Evolutionary conservation across 2,888 invertebrate species (phyloP), one percentile per base, ranked within the genome.

Genomic region (Leucophenga montana): DNA sequence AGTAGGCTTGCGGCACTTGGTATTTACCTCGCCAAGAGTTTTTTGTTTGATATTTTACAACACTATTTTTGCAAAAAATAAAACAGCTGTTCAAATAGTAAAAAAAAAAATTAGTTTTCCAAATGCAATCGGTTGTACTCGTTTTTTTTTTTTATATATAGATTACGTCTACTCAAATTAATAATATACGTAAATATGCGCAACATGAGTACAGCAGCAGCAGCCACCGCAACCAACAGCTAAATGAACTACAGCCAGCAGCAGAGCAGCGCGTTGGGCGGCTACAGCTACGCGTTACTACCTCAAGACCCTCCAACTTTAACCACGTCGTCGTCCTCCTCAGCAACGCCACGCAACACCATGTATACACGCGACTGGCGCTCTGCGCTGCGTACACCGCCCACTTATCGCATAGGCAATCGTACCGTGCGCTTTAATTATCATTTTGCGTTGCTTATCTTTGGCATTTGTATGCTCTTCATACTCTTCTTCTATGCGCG

Each of bases 351-450:
- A 46, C 46, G 62, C 62, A 64, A 84, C 69, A 85, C 80, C 14
- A 89, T 89, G 88, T 86, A 88, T 71, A 85, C 94, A 72, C 91
- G 93, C 76, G 96, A 97, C 86, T 97, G 97, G 97, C 93, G 96
- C 79, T 94, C 95, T 86, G 95, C 95, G 11, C 91, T 97, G 56
- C 92, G 94, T 59, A 93, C 95, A 64, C 96, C 97, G 31, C 94
- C 95, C 53, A 93, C 96, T 0, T 97, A 97, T 87, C 91, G 97
- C 78, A 94, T 97, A 22, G 95, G 96, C 0, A 96, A 95, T 86
- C 93, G 95, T 70, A 93, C 93, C 14, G 92, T 97, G 69, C 92
- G 95, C 75, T 91, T 96, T 76, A 97, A 97, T 87, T 95, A 94
- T 54, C 94, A 95, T 78, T 94, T 94, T 83, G 90, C 95, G 39